phyloP scores from a whole-genome alignment of 2,888 invertebrate species.

The Helobdella robusta region DNA sequence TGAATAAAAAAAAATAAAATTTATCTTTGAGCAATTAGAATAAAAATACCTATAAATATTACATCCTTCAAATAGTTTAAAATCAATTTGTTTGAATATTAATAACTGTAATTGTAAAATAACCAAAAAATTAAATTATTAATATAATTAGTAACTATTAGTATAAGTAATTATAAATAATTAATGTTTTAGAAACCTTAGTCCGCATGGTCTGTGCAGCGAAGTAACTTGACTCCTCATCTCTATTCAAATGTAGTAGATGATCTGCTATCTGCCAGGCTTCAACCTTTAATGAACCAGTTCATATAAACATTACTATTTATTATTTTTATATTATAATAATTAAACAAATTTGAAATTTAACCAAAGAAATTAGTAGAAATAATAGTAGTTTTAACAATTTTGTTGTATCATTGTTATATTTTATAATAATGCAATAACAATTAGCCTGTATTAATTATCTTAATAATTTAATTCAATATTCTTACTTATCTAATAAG shows the following conservation, averaged over 20 bases:
- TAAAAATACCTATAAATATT: too few relatives aligned
- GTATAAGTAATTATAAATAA: too few relatives aligned
- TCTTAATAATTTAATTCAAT: not conserved
- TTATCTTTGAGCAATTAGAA: conserved; percentile 4
- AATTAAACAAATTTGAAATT: not conserved
- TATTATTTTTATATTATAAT: too few relatives aligned
- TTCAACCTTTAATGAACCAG: conserved; percentile 70
- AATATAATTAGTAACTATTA: too few relatives aligned
- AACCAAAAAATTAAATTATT: not conserved
- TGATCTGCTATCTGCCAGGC: conserved; percentile 96
- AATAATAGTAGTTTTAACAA: not conserved
- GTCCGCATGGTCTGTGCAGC: conserved; percentile 95
- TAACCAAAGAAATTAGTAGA: not conserved
- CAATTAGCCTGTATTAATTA: not conserved
- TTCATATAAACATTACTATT: too few relatives aligned
- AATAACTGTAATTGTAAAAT: too few relatives aligned
- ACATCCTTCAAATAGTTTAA: too few relatives aligned
- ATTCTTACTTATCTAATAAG: not conserved
- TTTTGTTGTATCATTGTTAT: not conserved
- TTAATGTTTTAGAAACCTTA: too few relatives aligned
- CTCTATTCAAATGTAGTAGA: conserved; percentile 74
- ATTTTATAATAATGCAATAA: not conserved
- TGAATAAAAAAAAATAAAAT: conserved; percentile 32
- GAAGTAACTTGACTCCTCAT: conserved; percentile 87
- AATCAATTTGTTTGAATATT: too few relatives aligned